Evolutionary conservation across 2,888 invertebrate genomes (phyloP), one percentile per base, ranked within the genome.

Genomic region (Papilio elwesi): DNA sequence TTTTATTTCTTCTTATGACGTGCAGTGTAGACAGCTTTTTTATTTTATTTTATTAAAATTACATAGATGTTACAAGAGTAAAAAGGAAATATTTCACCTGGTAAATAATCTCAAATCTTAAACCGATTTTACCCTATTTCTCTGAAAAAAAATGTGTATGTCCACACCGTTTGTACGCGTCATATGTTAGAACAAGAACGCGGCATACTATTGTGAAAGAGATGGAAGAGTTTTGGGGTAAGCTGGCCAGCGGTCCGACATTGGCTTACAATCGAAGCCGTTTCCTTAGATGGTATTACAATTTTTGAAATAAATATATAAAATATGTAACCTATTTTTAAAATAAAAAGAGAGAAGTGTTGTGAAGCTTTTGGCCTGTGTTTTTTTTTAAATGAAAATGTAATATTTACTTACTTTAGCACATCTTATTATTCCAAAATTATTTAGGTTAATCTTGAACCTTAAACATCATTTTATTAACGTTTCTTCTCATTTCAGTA

Each of bases 221-320:
- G 91, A 88, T 38, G 80, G 81, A 73, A 47, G 57, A 78, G 76
- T 76, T 79, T 59, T 77, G 66, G 88, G 91, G 89, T 81, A 81
- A 84, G 86, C 91, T 93, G 88, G 92, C 92, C 92, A 85, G 90
- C 92, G 92, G 86, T 89, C 87, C 91, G 71, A 77, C 78, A 78
- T 80, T 81, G 82, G 79, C 77, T 63, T 72, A 72, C 78, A 83
- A 83, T 84, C 79, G 78, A 74, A 76, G 74, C 73, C 75, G 74
- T 71, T 70, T 76, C 72, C 71, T 66, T 57, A 26, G 26, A 26
- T 49, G 57, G 53, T 69, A 38, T 36, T 43, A 5, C 8, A n/a
- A 43, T 5, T 43, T n/a, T n/a, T n/a, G n/a, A n/a, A n/a, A n/a
- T n/a, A n/a, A n/a, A n/a, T n/a, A n/a, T n/a, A n/a, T n/a, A n/a